Evolutionary conservation across 2,888 invertebrate genomes (phyloP).

Genomic region (Rhagonycha fulva): DNA sequence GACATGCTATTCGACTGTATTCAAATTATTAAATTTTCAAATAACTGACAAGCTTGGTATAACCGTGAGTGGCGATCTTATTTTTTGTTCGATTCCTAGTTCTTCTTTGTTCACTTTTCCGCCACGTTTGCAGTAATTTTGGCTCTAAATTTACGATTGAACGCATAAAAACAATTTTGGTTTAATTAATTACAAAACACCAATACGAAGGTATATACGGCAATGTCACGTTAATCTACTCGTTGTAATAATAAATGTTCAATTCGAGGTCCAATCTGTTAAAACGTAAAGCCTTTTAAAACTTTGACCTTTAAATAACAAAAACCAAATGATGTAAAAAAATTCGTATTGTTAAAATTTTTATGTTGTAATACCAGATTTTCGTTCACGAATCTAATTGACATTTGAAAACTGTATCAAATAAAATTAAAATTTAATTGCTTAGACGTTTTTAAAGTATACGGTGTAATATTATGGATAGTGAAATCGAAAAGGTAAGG

Average conservation of each 20-base stretch:
- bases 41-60: too few relatives aligned
- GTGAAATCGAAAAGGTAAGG: background rate
- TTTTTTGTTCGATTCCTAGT: too few relatives aligned
- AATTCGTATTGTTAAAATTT: background rate
- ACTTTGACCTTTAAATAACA: background rate
- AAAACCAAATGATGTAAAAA: background rate
- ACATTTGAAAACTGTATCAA: background rate
- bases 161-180: background rate
- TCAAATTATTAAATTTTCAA: too few relatives aligned
- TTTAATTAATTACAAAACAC: background rate
- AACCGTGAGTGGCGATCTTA: too few relatives aligned
- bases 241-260: background rate
- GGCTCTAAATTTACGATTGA: too few relatives aligned
- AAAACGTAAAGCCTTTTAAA: background rate
- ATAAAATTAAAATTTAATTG: background rate
- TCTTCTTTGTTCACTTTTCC: too few relatives aligned
- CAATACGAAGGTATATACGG: background rate
- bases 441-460: conserved; percentile 6
- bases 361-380: background rate
- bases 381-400: background rate
- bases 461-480: background rate
- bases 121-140: too few relatives aligned
- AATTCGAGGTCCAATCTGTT: too few relatives aligned
- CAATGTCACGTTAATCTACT: background rate
- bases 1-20: too few relatives aligned